A percentile compares a stretch with the other conserved stretches of the same genome.
Conservation (phyloP, 2,888 invertebrate species). For the Ceraclea dissimilis region DNA sequence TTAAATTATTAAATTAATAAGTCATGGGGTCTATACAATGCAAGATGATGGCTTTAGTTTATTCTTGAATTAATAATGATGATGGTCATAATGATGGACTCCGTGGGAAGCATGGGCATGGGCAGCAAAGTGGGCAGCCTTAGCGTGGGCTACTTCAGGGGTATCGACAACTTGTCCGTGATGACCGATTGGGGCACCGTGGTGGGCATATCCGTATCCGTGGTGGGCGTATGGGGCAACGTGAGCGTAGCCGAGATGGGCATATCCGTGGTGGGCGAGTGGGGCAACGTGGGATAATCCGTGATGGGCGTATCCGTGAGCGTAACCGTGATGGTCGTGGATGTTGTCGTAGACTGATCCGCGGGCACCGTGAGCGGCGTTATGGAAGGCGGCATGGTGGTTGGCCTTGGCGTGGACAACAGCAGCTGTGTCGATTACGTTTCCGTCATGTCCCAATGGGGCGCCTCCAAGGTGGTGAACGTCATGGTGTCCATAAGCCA, state of each 20-base stretch:
- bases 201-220: background rate
- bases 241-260: background rate
- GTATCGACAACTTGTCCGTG: conserved; percentile 29
- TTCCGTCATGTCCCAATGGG: conserved; percentile 14
- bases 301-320: conserved; percentile 10
- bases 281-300: background rate
- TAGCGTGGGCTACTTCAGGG: conserved; percentile 55
- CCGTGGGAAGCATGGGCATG: background rate
- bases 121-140: conserved; percentile 46
- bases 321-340: conserved; percentile 19
- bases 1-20: background rate
- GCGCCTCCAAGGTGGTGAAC: conserved; percentile 5
- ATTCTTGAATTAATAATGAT: too few relatives aligned
- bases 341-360: conserved; percentile 27
- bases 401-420: conserved; percentile 51
- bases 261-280: background rate
- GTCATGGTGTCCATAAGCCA: conserved; percentile 1
- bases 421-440: conserved; percentile 41
- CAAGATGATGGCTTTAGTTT: background rate
- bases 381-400: conserved; percentile 27
- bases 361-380: conserved; percentile 26
- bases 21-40: background rate
- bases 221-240: conserved; percentile 17
- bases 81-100: conserved; percentile 1
- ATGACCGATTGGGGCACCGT: conserved; percentile 6